A percentile compares a stretch with the other conserved stretches of the same genome.
Conservation (phyloP, 2,888 invertebrate species). For the Epinotia ramella region DNA sequence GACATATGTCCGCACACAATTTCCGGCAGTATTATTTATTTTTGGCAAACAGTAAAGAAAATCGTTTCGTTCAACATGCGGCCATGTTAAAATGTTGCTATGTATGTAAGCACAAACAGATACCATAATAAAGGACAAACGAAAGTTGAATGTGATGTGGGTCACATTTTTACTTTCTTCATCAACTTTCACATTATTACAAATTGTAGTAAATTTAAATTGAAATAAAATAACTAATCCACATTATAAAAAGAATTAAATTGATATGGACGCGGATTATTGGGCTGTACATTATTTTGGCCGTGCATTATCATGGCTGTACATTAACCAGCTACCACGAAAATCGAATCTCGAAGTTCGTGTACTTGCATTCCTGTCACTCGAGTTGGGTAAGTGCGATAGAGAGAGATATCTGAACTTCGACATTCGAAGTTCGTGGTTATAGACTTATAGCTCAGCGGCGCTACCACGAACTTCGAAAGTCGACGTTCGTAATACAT, state of each 20-base stretch:
- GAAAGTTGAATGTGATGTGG: not conserved
- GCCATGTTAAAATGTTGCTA: slow-evolving; percentile 89
- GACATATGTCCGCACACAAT: slow-evolving; percentile 76
- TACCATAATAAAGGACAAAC: slow-evolving; percentile 41
- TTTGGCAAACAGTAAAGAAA: slow-evolving; percentile 94
- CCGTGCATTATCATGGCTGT: too few species aligned
- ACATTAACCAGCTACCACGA: too few species aligned
- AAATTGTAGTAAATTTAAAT: not conserved
- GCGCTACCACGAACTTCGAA: too few species aligned
- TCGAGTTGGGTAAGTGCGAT: too few species aligned
- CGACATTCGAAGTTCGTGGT: too few species aligned
- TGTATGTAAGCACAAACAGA: slow-evolving; percentile 45
- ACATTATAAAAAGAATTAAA: not conserved
- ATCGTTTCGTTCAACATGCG: slow-evolving; percentile 92
- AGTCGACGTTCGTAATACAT: too few species aligned
- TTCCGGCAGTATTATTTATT: slow-evolving; percentile 69
- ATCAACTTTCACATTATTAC: not conserved
- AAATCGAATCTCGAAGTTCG: too few species aligned
- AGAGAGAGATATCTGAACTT: too few species aligned
- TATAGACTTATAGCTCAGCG: too few species aligned
- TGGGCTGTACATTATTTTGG: too few species aligned
- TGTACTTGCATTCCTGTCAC: too few species aligned
- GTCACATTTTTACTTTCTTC: not conserved
- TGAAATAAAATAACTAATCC: not conserved
- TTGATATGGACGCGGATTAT: too few species aligned